These are phyloP conservation scores for Acyrthosiphon pisum DNA, from an alignment of 1,140 invertebrate genomes.

Conservation along the genomic window DNA sequence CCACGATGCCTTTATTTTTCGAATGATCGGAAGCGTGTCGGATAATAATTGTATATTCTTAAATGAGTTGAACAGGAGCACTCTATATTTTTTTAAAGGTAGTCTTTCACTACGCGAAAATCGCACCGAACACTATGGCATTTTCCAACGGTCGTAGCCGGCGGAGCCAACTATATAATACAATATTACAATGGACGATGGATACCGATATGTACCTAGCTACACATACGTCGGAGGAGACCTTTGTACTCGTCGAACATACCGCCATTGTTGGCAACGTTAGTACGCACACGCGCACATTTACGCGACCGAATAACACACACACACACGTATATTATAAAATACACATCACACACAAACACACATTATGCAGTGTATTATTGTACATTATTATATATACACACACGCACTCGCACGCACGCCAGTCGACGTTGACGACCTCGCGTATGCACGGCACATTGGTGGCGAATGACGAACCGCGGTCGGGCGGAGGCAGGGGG, in stretches of 20 bases:
- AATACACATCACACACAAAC: neutral
- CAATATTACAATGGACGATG: no score
- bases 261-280: conserved; percentile 30
- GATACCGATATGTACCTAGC: neutral
- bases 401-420: neutral
- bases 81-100: no score
- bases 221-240: neutral
- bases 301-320: neutral
- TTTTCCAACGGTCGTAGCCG: neutral
- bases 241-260: neutral
- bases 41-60: no score
- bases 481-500: neutral
- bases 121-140: neutral
- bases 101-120: neutral
- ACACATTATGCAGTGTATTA: neutral
- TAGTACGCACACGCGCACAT: conserved; percentile 7
- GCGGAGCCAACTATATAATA: neutral
- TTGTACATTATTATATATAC: neutral
- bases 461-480: conserved; percentile 19
- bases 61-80: no score
- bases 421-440: conserved; percentile 31
- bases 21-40: no score
- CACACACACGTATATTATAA: neutral
- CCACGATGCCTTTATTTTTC: no score
- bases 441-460: conserved; percentile 40